Conservation (phyloP, 2,888 invertebrate species). For the Nephrotoma guestfalica region DNA sequence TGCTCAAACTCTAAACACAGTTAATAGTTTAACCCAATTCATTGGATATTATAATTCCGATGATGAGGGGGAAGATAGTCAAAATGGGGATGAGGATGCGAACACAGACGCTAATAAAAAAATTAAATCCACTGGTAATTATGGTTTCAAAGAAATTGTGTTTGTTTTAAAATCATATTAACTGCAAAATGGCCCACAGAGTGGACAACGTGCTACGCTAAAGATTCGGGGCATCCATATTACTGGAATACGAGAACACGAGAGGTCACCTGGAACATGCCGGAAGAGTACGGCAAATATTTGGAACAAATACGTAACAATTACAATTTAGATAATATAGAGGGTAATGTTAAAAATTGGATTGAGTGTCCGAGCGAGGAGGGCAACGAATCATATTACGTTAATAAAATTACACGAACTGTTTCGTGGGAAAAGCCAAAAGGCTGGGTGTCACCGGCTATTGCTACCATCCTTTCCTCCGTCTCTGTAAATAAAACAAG, state of each 20-base stretch:
- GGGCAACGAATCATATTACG: slow-evolving; percentile 12
- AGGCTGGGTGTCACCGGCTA: slow-evolving; percentile 13
- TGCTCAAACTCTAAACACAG: neutral
- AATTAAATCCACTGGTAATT: neutral
- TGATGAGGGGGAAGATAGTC: slow-evolving; percentile 11
- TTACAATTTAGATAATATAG: neutral
- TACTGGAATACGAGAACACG: slow-evolving; percentile 50
- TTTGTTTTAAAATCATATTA: neutral
- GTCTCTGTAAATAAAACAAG: slow-evolving; percentile 9
- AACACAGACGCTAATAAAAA: neutral
- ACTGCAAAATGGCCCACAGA: slow-evolving; percentile 19
- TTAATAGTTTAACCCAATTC: slow-evolving; percentile 5
- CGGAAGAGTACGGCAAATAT: slow-evolving; percentile 31
- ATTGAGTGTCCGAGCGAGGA: slow-evolving; percentile 12
- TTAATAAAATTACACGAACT: slow-evolving; percentile 14
- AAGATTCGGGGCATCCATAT: slow-evolving; percentile 43
- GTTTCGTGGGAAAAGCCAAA: slow-evolving; percentile 14
- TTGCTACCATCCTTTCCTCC: slow-evolving; percentile 15
- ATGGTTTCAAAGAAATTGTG: neutral
- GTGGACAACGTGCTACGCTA: slow-evolving; percentile 49
- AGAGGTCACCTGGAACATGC: slow-evolving; percentile 49
- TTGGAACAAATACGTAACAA: neutral
- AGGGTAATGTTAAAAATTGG: slow-evolving; percentile 4
- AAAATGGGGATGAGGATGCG: neutral
- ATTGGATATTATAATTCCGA: slow-evolving; percentile 13